phyloP scores from a whole-genome alignment of 2,888 invertebrate species.

The Malacosoma neustria region DNA sequence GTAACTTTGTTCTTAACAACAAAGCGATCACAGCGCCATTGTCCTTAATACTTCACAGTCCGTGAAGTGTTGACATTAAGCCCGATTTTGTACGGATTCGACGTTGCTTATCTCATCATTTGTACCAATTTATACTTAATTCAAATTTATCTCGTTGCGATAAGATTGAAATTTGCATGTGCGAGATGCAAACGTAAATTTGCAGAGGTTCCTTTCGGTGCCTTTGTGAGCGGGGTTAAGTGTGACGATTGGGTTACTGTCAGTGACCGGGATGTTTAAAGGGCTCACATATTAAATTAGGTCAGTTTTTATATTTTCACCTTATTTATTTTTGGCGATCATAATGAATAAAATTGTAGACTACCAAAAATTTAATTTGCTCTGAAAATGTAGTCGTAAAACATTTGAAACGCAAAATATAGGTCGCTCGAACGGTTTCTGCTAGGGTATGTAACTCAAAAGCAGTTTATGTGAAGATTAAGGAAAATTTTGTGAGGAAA shows the following conservation, averaged over 20 bases:
- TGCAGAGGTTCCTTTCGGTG: constrained; percentile 33
- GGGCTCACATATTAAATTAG: background rate
- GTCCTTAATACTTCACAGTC: constrained; percentile 31
- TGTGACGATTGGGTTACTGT: constrained; percentile 26
- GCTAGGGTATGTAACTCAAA: too few relatives aligned
- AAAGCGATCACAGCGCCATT: constrained; percentile 30
- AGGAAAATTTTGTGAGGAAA: too few relatives aligned
- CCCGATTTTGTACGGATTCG: constrained; percentile 61
- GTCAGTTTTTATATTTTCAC: too few relatives aligned
- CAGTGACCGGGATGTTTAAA: constrained; percentile 17
- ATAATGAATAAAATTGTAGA: too few relatives aligned
- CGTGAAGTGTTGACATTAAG: constrained; percentile 71
- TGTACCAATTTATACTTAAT: constrained; percentile 20
- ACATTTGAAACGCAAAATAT: too few relatives aligned
- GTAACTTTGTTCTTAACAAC: constrained; percentile 45
- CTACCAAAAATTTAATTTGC: too few relatives aligned
- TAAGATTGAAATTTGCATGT: constrained; percentile 22
- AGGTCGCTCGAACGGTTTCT: too few relatives aligned
- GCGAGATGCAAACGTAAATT: constrained; percentile 1
- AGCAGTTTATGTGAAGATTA: too few relatives aligned
- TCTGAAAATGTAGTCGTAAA: too few relatives aligned
- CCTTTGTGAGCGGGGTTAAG: constrained; percentile 35
- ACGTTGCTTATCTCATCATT: constrained; percentile 49
- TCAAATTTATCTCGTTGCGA: constrained; percentile 9
- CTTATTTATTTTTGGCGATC: too few relatives aligned